Evolutionary conservation across 2,113 vertebrate species (phyloP), one percentile per base, ranked within the genome.

Genomic region (Gila orcuttii): DNA sequence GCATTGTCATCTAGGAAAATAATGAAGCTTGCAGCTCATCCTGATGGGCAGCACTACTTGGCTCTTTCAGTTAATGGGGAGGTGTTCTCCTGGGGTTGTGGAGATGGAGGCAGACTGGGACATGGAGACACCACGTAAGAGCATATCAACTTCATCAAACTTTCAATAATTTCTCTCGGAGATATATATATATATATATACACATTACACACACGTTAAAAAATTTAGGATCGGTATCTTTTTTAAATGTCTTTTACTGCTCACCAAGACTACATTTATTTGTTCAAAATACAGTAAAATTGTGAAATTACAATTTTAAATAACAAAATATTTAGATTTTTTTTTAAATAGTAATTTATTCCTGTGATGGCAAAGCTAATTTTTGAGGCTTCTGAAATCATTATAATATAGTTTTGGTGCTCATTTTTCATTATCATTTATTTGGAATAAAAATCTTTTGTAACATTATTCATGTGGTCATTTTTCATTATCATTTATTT

Each of bases 41-140:
- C 98, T n/a, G 98, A 99, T 75, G 97, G 98, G 2, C 97, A 99
- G 90, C 98, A 99, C 89, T 98, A 97, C 79, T 90, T 99, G 88
- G 97, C 97, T 59, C 93, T 99, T 90, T 97, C 98, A 1, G 93
- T 96, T 84, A 97, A 96, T 3, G 97, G 98, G 69, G 98, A 99
- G 93, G 96, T 99, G 85, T 99, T 97, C 90, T 99, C 98, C 69
- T 99, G 98, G 98, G 98, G 98, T 57, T 99, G 97, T 69, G 98
- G 98, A 50, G 98, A 99, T 28, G 97, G 98, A 25, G 98, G 98
- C 31, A 95, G 98, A 75, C 95, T 99, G 15, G 98, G 98, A 91
- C 98, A 99, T 2, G 98, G 98, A 62, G 98, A 99, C 92, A 97
- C 97, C 3, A 96, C 97, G 98, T 99, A 96, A 79, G 97, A 83